These are phyloP conservation scores for Drosophila acutilabella DNA, from an alignment of 2,888 invertebrate species.

Conservation along the genomic window DNA sequence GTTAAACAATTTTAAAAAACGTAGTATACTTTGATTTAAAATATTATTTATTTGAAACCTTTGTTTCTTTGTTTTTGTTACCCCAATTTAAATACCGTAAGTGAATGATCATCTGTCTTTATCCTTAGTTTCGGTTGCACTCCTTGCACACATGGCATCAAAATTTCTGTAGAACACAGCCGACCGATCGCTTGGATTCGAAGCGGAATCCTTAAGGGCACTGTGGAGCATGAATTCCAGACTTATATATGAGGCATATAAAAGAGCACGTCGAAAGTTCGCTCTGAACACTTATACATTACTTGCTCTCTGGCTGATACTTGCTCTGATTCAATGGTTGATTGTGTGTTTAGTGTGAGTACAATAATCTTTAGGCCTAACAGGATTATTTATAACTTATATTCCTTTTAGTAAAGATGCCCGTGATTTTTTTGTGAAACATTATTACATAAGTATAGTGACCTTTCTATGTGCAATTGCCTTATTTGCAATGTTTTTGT, in stretches of 20 bases:
- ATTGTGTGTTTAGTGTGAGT: constrained; percentile 44
- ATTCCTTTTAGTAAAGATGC: background rate
- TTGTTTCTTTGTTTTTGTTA: constrained; percentile 5
- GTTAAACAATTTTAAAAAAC: background rate
- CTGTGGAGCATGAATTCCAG: constrained; percentile 4
- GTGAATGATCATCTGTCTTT: constrained; percentile 4
- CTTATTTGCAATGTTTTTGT: constrained; percentile 39
- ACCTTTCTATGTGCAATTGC: constrained; percentile 29
- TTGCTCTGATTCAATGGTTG: constrained; percentile 50
- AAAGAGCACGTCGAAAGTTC: constrained; percentile 31
- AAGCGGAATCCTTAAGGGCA: background rate
- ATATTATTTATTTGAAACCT: background rate
- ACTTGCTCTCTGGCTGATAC: constrained; percentile 18
- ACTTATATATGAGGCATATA: constrained; percentile 27
- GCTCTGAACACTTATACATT: constrained; percentile 13
- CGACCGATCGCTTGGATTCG: background rate
- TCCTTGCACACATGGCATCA: constrained; percentile 1
- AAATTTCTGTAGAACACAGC: constrained; percentile 17
- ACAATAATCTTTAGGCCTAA: no score
- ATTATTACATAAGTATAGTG: constrained; percentile 17
- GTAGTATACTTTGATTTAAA: constrained; percentile 31
- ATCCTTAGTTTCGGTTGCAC: background rate
- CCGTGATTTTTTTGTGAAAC: background rate
- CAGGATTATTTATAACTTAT: background rate
- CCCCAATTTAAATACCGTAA: constrained; percentile 9